Conservation (phyloP, 2,797 vertebrate genomes). For the Oryzias sinensis region DNA sequence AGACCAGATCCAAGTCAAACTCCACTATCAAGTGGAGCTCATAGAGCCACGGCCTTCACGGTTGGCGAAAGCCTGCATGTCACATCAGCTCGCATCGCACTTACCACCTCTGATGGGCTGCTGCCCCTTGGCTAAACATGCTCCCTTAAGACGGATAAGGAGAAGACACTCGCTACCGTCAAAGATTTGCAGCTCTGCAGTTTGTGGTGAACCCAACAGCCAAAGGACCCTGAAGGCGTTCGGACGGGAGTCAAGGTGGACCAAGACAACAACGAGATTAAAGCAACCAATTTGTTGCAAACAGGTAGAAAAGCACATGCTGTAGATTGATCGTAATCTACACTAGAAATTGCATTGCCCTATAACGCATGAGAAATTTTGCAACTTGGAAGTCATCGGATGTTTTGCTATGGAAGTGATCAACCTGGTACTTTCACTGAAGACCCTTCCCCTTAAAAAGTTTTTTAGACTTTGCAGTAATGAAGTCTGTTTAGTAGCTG, state of each 20-base stretch:
- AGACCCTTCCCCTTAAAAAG: too few relatives aligned
- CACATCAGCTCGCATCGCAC: constrained; percentile 50
- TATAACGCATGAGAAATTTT: too few relatives aligned
- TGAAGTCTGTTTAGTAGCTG: too few relatives aligned
- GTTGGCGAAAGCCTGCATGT: constrained; percentile 19
- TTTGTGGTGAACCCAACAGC: constrained; percentile 3
- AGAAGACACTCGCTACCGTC: constrained; percentile 48
- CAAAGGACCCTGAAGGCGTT: constrained; percentile 2
- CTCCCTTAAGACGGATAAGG: constrained; percentile 51
- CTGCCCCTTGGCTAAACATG: constrained; percentile 65
- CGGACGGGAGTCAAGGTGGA: neutral
- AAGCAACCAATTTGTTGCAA: too few relatives aligned
- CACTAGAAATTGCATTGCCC: too few relatives aligned
- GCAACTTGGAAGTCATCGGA: too few relatives aligned
- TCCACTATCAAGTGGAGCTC: constrained; percentile 25
- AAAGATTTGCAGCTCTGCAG: constrained; percentile 28
- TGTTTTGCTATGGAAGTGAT: too few relatives aligned
- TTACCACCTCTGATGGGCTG: constrained; percentile 67
- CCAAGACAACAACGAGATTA: too few relatives aligned
- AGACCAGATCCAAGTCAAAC: constrained; percentile 30
- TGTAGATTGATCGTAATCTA: too few relatives aligned
- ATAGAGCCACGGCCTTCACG: constrained; percentile 12
- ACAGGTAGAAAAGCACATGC: too few relatives aligned
- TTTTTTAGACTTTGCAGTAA: too few relatives aligned
- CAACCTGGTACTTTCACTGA: too few relatives aligned